These are phyloP conservation scores for Formica aserva DNA, from an alignment of 2,888 invertebrate species.

Conservation along the genomic window DNA sequence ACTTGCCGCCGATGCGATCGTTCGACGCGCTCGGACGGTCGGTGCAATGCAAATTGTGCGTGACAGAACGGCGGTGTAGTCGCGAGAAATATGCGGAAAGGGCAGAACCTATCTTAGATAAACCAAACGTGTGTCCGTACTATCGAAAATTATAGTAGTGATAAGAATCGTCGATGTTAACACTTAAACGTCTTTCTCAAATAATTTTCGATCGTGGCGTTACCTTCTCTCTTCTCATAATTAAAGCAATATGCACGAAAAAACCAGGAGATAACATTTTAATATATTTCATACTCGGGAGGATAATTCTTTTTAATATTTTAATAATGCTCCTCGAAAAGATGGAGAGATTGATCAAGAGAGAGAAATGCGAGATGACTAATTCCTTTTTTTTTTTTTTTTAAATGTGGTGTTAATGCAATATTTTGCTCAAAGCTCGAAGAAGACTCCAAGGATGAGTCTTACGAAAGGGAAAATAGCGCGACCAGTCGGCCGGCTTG, in stretches of 20 bases:
- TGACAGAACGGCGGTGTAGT: neutral
- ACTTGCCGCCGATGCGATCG: slow-evolving; percentile 56
- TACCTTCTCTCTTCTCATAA: neutral
- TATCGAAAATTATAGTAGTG: neutral
- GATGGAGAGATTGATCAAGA: neutral
- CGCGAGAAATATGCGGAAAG: neutral
- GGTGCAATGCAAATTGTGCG: slow-evolving; percentile 31
- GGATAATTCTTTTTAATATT: neutral
- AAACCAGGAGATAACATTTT: neutral
- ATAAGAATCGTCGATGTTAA: neutral
- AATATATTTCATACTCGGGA: neutral
- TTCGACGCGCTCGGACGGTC: slow-evolving; percentile 3
- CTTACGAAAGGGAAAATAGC: slow-evolving; percentile 20
- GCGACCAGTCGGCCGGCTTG: neutral
- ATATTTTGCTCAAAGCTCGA: neutral
- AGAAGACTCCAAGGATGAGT: neutral
- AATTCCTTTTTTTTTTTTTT: neutral
- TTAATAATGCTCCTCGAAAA: neutral
- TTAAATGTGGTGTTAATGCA: neutral
- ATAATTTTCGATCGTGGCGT: neutral
- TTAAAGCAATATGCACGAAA: neutral
- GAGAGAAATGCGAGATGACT: neutral
- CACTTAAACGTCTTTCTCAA: neutral
- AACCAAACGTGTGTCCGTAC: neutral
- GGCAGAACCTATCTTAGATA: slow-evolving; percentile 18